phyloP scores from a whole-genome alignment of 2,888 invertebrate species.

The Phalera bucephala region DNA sequence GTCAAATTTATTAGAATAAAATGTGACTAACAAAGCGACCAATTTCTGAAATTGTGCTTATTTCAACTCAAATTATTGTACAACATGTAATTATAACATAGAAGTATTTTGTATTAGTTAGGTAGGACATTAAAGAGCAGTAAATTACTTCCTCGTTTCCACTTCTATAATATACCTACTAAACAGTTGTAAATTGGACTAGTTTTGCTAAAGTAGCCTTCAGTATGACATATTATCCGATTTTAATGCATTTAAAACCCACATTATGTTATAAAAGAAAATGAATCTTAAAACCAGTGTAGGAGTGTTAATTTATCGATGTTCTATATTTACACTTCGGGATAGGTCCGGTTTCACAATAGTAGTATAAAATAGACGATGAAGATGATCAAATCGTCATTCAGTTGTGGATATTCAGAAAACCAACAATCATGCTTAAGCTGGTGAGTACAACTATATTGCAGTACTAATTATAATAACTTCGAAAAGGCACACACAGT shows the following conservation, averaged over 20 bases:
- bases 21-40: no score
- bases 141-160: conserved; percentile 13
- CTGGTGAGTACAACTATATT: conserved; percentile 31
- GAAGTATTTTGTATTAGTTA: no score
- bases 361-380: conserved; percentile 31
- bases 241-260: conserved; percentile 32
- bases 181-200: conserved; percentile 26
- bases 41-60: no score
- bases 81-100: no score
- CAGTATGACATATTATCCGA: conserved; percentile 22
- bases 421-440: conserved; percentile 44
- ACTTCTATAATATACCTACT: conserved; percentile 5
- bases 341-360: conserved; percentile 29
- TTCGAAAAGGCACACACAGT: no score
- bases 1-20: no score
- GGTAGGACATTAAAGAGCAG: no score
- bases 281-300: conserved; percentile 26
- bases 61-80: no score
- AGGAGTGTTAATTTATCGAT: conserved; percentile 19
- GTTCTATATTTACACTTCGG: conserved; percentile 10
- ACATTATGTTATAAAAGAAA: conserved; percentile 19
- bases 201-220: conserved; percentile 29
- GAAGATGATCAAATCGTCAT: conserved; percentile 18
- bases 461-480: background rate
- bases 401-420: conserved; percentile 21